phyloP scores from a whole-genome alignment of 2,113 vertebrate genomes.

The Indicator indicator region DNA sequence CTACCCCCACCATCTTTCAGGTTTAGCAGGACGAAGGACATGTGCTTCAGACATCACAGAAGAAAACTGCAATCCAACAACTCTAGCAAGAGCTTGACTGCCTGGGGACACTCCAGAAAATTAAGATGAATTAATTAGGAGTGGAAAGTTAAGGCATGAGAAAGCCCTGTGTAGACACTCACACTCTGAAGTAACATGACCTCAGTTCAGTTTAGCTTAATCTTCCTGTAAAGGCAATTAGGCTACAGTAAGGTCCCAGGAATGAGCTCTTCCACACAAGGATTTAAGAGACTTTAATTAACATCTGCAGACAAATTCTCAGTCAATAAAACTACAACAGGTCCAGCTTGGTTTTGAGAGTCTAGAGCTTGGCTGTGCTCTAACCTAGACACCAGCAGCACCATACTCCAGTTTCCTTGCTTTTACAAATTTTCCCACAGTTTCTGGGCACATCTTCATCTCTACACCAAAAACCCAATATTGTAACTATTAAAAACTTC shows the following conservation, averaged over 20 bases:
- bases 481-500: neutral
- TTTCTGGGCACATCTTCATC: neutral
- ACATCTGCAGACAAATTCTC: neutral
- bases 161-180: neutral
- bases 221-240: slow-evolving; percentile 3
- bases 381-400: neutral
- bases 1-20: neutral
- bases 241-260: neutral
- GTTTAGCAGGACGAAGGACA: neutral
- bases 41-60: fast-evolving
- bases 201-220: slow-evolving; percentile 8
- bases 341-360: neutral
- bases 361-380: neutral
- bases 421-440: neutral
- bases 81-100: neutral
- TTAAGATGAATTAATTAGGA: slow-evolving; percentile 33
- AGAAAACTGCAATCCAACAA: neutral
- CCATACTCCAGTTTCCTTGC: neutral
- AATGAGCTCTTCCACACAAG: neutral
- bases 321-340: neutral
- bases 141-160: neutral
- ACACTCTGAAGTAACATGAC: neutral
- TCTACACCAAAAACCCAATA: neutral
- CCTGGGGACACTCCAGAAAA: neutral
- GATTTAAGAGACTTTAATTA: slow-evolving; percentile 5